These are phyloP conservation scores for Lerema accius DNA, from an alignment of 1,140 invertebrate genomes.

Conservation along the genomic window DNA sequence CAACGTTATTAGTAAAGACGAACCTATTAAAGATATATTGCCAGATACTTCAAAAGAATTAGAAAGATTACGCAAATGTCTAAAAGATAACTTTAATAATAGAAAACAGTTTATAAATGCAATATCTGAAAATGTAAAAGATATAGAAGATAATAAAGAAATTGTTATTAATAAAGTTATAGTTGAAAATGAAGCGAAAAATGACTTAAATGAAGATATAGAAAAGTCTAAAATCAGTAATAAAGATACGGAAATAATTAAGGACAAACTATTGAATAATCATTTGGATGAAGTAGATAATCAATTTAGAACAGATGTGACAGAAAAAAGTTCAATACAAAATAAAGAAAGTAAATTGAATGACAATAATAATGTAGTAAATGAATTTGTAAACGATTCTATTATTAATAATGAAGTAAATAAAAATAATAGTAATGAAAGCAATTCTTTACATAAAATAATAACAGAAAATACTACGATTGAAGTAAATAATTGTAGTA, in stretches of 20 bases:
- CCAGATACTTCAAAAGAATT: constrained; percentile 45
- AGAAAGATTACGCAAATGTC: constrained; percentile 24
- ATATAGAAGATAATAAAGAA: neutral
- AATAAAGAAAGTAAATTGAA: neutral
- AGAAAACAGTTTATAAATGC: neutral
- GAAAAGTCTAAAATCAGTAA: neutral
- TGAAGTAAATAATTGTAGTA: neutral
- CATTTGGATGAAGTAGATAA: neutral
- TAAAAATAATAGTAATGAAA: neutral
- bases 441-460: neutral
- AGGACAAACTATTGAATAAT: neutral
- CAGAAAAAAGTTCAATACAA: neutral
- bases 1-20: constrained; percentile 58
- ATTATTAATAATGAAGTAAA: neutral
- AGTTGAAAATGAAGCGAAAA: neutral
- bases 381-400: neutral
- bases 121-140: neutral
- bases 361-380: neutral
- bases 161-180: neutral
- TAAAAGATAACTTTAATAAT: constrained; percentile 19
- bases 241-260: neutral
- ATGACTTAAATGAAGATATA: neutral
- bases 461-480: neutral
- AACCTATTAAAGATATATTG: constrained; percentile 50
- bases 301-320: neutral